phyloP scores from a whole-genome alignment of 2,113 vertebrate species.

The Bubo bubo region DNA sequence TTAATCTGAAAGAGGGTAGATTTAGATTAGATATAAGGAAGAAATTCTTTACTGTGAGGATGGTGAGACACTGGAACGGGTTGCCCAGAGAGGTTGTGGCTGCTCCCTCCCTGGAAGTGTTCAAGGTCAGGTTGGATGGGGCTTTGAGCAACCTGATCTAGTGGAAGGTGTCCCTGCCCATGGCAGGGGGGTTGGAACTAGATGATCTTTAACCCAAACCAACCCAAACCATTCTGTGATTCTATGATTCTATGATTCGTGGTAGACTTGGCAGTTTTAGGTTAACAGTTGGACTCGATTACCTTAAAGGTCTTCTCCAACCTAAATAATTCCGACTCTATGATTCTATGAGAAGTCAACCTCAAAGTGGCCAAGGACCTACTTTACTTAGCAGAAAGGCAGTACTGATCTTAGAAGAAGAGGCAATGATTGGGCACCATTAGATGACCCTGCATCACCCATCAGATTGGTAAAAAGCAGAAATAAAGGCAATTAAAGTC shows the following conservation, averaged over 20 bases:
- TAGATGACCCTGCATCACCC: neutral
- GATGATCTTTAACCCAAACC: too few species aligned
- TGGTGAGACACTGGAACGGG: neutral
- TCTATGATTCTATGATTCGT: too few species aligned
- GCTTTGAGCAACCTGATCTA: too few species aligned
- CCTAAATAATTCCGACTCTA: neutral
- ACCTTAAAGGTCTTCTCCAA: neutral
- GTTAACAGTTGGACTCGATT: rapidly evolving
- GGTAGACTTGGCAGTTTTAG: neutral
- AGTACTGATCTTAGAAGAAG: neutral
- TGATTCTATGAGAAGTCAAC: neutral
- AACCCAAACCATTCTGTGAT: too few species aligned
- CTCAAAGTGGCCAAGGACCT: neutral
- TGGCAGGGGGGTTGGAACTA: too few species aligned
- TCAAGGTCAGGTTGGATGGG: too few species aligned
- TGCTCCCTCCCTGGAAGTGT: too few species aligned
- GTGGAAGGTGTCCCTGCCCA: too few species aligned
- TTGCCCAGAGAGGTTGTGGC: too few species aligned
- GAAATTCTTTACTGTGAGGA: rapidly evolving
- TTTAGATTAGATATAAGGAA: neutral
- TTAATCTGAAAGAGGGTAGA: neutral
- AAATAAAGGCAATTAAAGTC: neutral
- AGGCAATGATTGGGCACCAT: neutral
- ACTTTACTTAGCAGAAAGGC: neutral
- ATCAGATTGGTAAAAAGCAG: neutral